These are phyloP conservation scores for Pteronotus mesoamericanus DNA, from an alignment of 2,797 vertebrate genomes.

Conservation along the genomic window DNA sequence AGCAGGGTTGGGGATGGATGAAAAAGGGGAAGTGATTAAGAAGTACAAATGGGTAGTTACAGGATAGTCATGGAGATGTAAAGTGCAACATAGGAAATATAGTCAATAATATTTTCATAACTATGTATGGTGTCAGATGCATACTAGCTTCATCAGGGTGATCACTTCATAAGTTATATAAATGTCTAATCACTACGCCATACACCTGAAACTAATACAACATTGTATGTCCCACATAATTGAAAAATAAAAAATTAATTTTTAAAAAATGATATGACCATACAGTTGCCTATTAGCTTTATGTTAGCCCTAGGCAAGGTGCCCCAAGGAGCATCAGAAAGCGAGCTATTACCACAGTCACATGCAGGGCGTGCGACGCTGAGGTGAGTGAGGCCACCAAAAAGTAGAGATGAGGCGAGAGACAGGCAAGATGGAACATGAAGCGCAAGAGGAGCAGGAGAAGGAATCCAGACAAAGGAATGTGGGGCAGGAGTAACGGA, in stretches of 20 bases:
- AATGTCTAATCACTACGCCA: neutral
- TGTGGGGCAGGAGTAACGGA: fast-evolving
- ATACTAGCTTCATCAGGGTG: neutral
- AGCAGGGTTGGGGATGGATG: neutral
- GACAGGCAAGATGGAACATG: neutral
- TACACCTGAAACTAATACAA: neutral
- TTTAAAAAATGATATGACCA: neutral
- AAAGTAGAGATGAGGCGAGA: neutral
- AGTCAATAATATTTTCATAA: neutral
- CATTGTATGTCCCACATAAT: neutral
- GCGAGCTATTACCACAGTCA: neutral
- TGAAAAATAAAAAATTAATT: neutral
- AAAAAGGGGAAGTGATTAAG: neutral
- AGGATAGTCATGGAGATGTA: too few relatives aligned
- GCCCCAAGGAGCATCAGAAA: neutral
- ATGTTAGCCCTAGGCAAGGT: neutral
- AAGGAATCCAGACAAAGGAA: neutral
- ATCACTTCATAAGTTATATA: neutral
- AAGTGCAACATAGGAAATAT: neutral
- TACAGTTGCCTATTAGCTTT: neutral
- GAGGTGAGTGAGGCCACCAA: neutral
- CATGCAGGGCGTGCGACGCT: neutral
- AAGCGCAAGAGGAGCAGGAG: fast-evolving
- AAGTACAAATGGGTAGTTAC: neutral
- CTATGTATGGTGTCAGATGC: neutral